Evolutionary conservation across 2,888 invertebrate genomes (phyloP), one percentile per base, ranked within the genome.

Genomic region (Arge pagana): DNA sequence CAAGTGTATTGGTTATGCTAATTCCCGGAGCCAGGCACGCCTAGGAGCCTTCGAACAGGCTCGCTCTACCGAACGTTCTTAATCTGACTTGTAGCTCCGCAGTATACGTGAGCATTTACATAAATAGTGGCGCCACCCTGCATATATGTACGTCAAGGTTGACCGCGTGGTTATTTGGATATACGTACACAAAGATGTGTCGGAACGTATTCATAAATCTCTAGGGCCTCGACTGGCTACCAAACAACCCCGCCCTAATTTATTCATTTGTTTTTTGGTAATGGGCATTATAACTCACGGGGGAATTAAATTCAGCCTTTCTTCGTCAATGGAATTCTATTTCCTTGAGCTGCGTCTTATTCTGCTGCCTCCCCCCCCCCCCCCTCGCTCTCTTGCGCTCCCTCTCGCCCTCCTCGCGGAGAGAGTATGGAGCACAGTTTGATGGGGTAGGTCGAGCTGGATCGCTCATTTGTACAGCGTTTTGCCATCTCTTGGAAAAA

Each of bases 201-300:
- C 61, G 68, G 61, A 57, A 61, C 56, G 61, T 63, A 61, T 63
- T 65, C 57, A 71, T 69, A 71, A 70, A 71, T 70, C 67, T 64
- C 66, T 54, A 61, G 62, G 61, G 61, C 58, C 60, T 63, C 62
- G 57, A 60, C 21, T 61, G 63, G 66, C 70, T 68, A 69, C 70
- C 66, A 70, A 64, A 62, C 68, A 61, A 64, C 70, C 69, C 71
- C 71, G 71, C 71, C 71, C 70, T 70, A 71, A 71, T 71, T 71
- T 71, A 71, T 71, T 71, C 71, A 71, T 71, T 71, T 70, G 69
- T 71, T 71, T 67, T 71, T 71, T 66, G 67, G 63, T 63, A 63
- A 65, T 63, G 62, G 63, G 61, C 61, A 63, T 65, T 64, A 70
- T 69, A 71, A 71, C 67, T 71, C 71, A 68, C 63, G 61, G 54